These are phyloP conservation scores for Anastatus disparis DNA, from an alignment of 1,140 invertebrate genomes.

Conservation along the genomic window DNA sequence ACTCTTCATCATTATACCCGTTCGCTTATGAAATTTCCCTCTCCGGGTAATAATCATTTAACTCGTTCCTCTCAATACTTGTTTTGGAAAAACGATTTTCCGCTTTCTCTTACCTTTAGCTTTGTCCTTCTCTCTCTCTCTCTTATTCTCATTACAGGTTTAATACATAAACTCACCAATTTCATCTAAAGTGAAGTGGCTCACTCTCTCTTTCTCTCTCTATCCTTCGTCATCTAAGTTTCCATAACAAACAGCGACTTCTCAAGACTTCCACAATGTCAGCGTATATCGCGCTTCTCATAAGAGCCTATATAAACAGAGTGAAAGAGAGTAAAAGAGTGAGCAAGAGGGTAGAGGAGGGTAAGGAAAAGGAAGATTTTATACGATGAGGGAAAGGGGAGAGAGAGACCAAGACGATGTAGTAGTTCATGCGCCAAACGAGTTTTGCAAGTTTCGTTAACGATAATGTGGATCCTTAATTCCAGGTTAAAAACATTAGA, in stretches of 20 bases:
- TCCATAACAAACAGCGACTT: slow-evolving; percentile 39
- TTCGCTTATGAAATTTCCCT: too few relatives aligned
- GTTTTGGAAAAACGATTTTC: slow-evolving; percentile 35
- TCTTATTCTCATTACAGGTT: slow-evolving; percentile 13
- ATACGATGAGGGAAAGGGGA: too few relatives aligned
- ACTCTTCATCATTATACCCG: neutral
- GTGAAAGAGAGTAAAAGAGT: neutral
- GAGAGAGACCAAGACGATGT: too few relatives aligned
- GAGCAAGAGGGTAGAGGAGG: neutral
- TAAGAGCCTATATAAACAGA: neutral
- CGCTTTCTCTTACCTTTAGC: slow-evolving; percentile 6
- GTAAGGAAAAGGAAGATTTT: neutral
- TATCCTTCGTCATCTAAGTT: neutral
- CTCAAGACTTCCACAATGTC: slow-evolving; percentile 32
- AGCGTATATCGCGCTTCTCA: slow-evolving; percentile 20
- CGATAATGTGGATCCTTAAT: slow-evolving; percentile 42
- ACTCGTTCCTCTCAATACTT: too few relatives aligned
- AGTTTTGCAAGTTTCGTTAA: slow-evolving; percentile 44
- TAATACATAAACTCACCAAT: slow-evolving; percentile 30
- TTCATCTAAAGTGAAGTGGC: slow-evolving; percentile 8
- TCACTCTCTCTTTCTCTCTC: neutral
- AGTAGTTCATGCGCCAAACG: slow-evolving; percentile 37
- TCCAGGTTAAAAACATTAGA: slow-evolving; percentile 26
- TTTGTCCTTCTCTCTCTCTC: neutral
- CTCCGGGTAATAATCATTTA: slow-evolving; percentile 24